phyloP scores from a whole-genome alignment of 2,888 invertebrate genomes.

The Monochamus alternatus region DNA sequence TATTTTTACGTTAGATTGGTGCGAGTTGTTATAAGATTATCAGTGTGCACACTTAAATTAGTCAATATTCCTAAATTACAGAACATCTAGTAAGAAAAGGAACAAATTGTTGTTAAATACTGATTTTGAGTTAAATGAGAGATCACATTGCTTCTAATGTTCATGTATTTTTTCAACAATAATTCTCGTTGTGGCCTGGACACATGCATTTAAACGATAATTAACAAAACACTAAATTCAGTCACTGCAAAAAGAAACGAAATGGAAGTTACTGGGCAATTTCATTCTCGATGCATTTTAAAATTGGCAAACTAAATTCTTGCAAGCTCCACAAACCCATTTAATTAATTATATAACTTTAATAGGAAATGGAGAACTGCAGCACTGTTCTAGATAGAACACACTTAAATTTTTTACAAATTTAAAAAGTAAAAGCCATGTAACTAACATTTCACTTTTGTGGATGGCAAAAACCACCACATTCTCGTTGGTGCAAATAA shows the following conservation, averaged over 20 bases:
- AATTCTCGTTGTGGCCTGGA: neutral
- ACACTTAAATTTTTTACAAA: too few species aligned
- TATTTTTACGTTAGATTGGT: slow-evolving; percentile 45
- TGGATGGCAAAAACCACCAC: neutral
- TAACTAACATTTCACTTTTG: neutral
- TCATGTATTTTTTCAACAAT: slow-evolving; percentile 10
- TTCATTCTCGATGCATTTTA: too few species aligned
- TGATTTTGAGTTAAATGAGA: slow-evolving; percentile 33
- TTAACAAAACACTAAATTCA: too few species aligned
- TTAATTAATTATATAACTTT: too few species aligned
- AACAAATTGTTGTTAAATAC: slow-evolving; percentile 46
- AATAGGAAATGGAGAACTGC: too few species aligned
- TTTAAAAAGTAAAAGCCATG: neutral
- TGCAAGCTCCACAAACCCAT: too few species aligned
- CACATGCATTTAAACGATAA: too few species aligned
- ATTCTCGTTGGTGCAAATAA: neutral
- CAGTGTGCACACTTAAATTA: slow-evolving; percentile 42
- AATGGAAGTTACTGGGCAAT: too few species aligned
- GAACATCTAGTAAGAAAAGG: slow-evolving; percentile 42
- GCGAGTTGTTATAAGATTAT: slow-evolving; percentile 42
- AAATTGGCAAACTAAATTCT: too few species aligned
- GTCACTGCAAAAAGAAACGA: too few species aligned
- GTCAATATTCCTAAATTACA: slow-evolving; percentile 36
- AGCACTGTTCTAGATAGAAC: too few species aligned
- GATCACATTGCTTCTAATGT: slow-evolving; percentile 26